phyloP scores from a whole-genome alignment of 2,888 invertebrate species.

The Mellilla xanthometata region DNA sequence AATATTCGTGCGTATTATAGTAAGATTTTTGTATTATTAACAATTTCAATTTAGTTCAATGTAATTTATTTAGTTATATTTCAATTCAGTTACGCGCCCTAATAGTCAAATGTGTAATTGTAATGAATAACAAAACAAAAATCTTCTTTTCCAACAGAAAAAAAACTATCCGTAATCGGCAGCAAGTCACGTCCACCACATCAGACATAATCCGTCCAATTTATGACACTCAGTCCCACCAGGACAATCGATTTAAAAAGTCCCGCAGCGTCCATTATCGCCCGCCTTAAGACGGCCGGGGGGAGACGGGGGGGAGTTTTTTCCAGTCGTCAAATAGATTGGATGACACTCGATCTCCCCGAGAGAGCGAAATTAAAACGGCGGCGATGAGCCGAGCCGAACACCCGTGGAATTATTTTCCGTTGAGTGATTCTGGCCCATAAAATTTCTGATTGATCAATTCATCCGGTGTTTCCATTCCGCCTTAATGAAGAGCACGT shows the following conservation, averaged over 20 bases:
- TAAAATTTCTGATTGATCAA: slow-evolving; percentile 83
- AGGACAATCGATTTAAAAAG: slow-evolving; percentile 51
- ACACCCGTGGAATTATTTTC: slow-evolving; percentile 78
- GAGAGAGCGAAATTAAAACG: slow-evolving; percentile 80
- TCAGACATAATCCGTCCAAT: slow-evolving; percentile 31
- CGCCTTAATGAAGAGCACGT: slow-evolving; percentile 77
- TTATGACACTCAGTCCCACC: slow-evolving; percentile 35
- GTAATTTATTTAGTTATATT: too few species aligned
- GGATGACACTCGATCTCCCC: slow-evolving; percentile 82
- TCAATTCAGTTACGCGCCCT: too few species aligned
- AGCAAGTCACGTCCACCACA: slow-evolving; percentile 9
- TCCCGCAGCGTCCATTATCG: slow-evolving; percentile 67
- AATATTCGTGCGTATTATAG: too few species aligned
- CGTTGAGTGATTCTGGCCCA: slow-evolving; percentile 81
- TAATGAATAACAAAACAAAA: too few species aligned
- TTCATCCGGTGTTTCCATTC: slow-evolving; percentile 77
- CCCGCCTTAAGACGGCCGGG: slow-evolving; percentile 51
- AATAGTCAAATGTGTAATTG: too few species aligned
- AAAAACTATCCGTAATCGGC: neutral
- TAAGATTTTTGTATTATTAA: too few species aligned
- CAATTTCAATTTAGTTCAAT: too few species aligned
- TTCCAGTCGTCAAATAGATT: slow-evolving; percentile 78
- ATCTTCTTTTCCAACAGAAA: neutral
- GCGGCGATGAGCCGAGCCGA: slow-evolving; percentile 76
- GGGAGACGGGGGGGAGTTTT: slow-evolving; percentile 50